phyloP scores from a whole-genome alignment of 2,888 invertebrate genomes.

The Nemurella pictetii region DNA sequence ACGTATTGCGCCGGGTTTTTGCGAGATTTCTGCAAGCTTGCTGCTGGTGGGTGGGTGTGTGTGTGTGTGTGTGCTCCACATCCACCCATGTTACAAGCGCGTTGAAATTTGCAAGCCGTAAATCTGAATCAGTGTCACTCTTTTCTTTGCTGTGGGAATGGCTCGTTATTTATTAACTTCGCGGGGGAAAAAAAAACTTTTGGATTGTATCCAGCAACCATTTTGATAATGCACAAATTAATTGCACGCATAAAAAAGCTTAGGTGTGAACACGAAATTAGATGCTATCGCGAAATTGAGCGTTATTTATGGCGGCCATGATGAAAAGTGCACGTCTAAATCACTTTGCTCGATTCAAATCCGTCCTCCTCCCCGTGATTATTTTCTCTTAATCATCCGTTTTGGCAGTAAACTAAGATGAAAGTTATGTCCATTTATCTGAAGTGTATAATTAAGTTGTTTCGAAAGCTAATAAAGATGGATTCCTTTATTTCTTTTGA shows the following conservation, averaged over 20 bases:
- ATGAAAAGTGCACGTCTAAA: not conserved
- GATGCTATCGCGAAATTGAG: conserved; percentile 9
- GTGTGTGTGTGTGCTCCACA: not conserved
- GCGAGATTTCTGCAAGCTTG: not conserved
- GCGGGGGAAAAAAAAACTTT: not conserved
- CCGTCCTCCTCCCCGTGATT: not conserved
- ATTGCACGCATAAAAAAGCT: conserved; percentile 20
- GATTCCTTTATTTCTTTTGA: not conserved
- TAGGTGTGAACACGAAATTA: conserved; percentile 28
- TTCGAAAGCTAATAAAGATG: not conserved
- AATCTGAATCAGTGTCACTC: conserved; percentile 25
- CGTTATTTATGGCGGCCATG: not conserved
- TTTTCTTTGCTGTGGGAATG: conserved; percentile 12
- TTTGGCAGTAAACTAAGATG: not conserved
- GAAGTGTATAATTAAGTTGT: not conserved
- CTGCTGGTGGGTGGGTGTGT: not conserved
- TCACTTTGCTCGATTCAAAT: not conserved
- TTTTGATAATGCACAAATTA: conserved; percentile 28
- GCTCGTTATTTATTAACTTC: conserved; percentile 24
- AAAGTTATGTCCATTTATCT: conserved; percentile 2
- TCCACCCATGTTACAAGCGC: not conserved
- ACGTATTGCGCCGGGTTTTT: not conserved
- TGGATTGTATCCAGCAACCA: conserved; percentile 23
- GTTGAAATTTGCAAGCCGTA: conserved; percentile 21
- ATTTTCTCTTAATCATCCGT: not conserved